These are phyloP conservation scores for Anastatus disparis DNA, from an alignment of 1,140 invertebrate genomes.

Conservation along the genomic window DNA sequence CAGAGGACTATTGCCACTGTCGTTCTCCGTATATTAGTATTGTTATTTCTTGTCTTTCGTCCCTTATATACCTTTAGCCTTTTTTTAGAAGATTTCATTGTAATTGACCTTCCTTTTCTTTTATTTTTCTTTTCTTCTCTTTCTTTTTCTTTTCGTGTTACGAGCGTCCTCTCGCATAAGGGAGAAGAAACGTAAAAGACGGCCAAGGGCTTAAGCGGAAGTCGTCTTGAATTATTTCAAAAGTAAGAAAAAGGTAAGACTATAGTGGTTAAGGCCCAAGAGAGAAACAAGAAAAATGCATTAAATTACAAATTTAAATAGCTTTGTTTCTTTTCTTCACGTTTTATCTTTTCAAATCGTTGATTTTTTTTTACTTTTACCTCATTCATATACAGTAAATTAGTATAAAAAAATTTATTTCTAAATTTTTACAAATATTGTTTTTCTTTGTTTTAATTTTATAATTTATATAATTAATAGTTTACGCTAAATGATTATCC, in stretches of 20 bases:
- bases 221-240: constrained; percentile 30
- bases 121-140: no score
- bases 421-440: no score
- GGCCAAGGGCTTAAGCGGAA: constrained; percentile 14
- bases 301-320: constrained; percentile 37
- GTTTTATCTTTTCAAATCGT: constrained; percentile 4
- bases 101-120: constrained; percentile 29
- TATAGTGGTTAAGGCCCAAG: neutral
- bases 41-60: constrained; percentile 20
- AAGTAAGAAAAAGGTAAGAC: constrained; percentile 2
- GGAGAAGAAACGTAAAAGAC: neutral
- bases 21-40: constrained; percentile 27
- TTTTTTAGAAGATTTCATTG: constrained; percentile 17
- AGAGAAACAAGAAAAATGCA: constrained; percentile 14
- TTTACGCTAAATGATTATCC: no score
- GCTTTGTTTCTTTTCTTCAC: neutral
- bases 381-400: no score
- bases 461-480: no score
- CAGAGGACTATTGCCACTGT: neutral
- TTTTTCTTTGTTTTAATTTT: no score
- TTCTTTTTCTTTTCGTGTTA: no score
- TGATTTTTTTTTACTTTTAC: constrained; percentile 1
- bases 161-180: no score
- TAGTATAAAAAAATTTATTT: neutral
- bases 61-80: neutral